Evolutionary conservation across 2,113 vertebrate genomes (phyloP).

Genomic region (Spea multiplicata): DNA sequence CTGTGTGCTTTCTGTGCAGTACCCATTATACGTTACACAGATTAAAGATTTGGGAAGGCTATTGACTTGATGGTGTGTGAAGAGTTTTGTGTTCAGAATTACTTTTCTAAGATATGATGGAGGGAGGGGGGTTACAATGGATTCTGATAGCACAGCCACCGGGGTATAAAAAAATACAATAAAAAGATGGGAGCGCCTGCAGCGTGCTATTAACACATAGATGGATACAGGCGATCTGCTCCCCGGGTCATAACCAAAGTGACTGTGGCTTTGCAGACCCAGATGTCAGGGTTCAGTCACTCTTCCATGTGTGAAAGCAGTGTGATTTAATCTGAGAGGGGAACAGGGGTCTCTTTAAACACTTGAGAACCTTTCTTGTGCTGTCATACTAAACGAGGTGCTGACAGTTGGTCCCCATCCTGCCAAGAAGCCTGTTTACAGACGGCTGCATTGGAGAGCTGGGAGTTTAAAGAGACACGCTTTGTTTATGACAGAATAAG

Average conservation of each 20-base stretch:
- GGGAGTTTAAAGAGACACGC: background rate
- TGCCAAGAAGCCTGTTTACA: conserved; percentile 22
- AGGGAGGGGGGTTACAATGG: too few species aligned
- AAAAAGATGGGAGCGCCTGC: too few species aligned
- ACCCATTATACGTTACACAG: conserved; percentile 75
- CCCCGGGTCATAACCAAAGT: too few species aligned
- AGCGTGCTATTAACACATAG: too few species aligned
- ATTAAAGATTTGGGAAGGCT: conserved; percentile 83
- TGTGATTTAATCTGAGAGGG: too few species aligned
- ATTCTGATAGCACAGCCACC: too few species aligned
- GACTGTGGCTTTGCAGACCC: too few species aligned
- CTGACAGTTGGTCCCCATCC: conserved; percentile 6
- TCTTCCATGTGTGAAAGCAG: too few species aligned
- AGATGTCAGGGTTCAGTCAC: too few species aligned
- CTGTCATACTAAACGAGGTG: conserved; percentile 44
- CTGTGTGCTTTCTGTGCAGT: conserved; percentile 75
- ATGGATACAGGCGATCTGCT: too few species aligned
- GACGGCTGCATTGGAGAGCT: background rate
- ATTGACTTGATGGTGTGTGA: conserved; percentile 62
- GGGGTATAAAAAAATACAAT: too few species aligned
- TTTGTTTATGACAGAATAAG: conserved; percentile 28
- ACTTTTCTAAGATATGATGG: background rate
- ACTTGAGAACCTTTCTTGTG: conserved; percentile 53
- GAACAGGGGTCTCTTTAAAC: background rate
- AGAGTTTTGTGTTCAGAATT: background rate